A percentile compares a stretch with the other conserved stretches of the same genome.
These are phyloP conservation scores for Haliclona indistincta DNA, from an alignment of 37 sponge, comb jelly and placozoan species.

Conservation along the genomic window DNA sequence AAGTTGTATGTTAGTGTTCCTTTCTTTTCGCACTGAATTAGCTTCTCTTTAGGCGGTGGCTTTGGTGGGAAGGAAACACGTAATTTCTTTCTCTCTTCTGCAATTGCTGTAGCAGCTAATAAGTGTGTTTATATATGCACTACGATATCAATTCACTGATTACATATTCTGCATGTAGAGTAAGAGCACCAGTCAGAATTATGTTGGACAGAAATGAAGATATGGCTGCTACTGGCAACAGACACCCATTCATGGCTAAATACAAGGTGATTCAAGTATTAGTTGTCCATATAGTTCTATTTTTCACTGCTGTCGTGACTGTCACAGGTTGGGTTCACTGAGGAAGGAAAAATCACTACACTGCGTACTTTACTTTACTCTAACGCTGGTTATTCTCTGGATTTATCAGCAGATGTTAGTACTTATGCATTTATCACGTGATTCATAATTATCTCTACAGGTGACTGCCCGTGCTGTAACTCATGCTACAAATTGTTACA, in stretches of 20 bases:
- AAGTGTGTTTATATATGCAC: conserved; percentile 19
- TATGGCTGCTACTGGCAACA: conserved; percentile 52
- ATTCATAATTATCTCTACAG: not conserved
- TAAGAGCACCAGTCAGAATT: conserved; percentile 32
- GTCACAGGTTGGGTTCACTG: conserved; percentile 52
- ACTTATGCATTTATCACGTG: too few relatives aligned
- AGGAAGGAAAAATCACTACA: conserved; percentile 43
- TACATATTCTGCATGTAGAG: not conserved
- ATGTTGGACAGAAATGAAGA: conserved; percentile 66
- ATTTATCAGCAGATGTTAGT: conserved; percentile 33
- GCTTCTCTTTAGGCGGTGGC: conserved; percentile 46
- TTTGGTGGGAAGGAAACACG: conserved; percentile 73
- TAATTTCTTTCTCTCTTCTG: conserved; percentile 10
- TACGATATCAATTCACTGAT: too few relatives aligned
- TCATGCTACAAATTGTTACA: conserved; percentile 37
- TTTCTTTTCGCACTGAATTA: not conserved
- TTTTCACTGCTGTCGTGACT: not conserved
- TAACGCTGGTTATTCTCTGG: conserved; percentile 48
- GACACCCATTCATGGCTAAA: conserved; percentile 48
- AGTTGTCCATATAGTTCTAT: not conserved
- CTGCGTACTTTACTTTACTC: conserved; percentile 31
- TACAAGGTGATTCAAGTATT: conserved; percentile 37
- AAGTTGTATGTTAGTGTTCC: not conserved
- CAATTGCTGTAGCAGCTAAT: conserved; percentile 59
- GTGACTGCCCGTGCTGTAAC: conserved; percentile 37